A percentile compares a stretch with the other conserved stretches of the same genome.
Evolutionary conservation across 1,140 invertebrate species (phyloP).

Genomic region (Caerostris extrusa): DNA sequence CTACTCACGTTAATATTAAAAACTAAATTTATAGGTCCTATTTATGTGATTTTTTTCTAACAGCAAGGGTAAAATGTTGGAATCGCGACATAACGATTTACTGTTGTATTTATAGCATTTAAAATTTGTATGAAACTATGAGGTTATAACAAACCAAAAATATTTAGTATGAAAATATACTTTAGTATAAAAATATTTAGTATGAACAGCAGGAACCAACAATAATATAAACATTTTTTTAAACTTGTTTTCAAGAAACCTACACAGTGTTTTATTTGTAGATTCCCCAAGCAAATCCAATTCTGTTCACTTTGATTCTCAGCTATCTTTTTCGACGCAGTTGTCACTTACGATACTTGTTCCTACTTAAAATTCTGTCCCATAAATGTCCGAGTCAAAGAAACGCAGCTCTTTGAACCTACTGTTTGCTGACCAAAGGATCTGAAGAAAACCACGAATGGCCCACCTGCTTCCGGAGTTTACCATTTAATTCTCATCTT

Average conservation of each 20-base stretch:
- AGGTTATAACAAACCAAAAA: too few relatives aligned
- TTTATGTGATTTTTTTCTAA: too few relatives aligned
- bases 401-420: background rate
- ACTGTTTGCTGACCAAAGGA: background rate
- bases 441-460: background rate
- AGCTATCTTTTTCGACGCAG: background rate
- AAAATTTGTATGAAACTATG: too few relatives aligned
- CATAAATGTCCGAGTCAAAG: background rate
- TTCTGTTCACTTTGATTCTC: conserved; percentile 3
- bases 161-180: too few relatives aligned
- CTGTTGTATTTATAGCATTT: too few relatives aligned
- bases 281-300: background rate
- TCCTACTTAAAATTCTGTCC: conserved; percentile 30
- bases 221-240: too few relatives aligned
- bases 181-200: too few relatives aligned
- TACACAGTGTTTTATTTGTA: background rate
- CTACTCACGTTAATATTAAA: too few relatives aligned
- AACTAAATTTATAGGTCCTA: too few relatives aligned
- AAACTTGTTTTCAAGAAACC: background rate
- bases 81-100: too few relatives aligned
- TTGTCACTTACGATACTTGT: background rate
- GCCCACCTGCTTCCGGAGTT: conserved; percentile 15
- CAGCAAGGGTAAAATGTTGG: too few relatives aligned
- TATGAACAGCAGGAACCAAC: too few relatives aligned
- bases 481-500: conserved; percentile 10